Conservation (phyloP, 2,113 vertebrate genomes). For the Muntiacus muntjak region DNA sequence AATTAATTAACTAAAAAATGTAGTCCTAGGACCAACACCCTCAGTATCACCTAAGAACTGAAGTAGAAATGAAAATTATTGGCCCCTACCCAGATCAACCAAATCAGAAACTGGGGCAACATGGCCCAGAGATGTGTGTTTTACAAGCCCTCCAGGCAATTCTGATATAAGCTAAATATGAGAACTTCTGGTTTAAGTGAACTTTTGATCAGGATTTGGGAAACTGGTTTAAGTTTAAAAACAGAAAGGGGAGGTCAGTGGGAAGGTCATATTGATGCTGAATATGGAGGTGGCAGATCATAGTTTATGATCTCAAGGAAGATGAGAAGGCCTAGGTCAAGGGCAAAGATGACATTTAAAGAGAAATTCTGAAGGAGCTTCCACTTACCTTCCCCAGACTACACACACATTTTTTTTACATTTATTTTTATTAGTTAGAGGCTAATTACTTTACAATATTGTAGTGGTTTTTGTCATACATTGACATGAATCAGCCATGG, state of each 20-base stretch:
- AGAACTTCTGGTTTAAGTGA: constrained; percentile 28
- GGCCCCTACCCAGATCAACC: background rate
- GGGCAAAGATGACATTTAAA: background rate
- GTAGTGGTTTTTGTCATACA: too few species aligned
- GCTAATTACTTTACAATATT: too few species aligned
- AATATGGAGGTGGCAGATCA: background rate
- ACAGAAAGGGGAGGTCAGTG: background rate
- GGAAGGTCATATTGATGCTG: background rate
- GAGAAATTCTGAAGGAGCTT: constrained; percentile 24
- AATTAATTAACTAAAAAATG: background rate
- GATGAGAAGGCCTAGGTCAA: background rate
- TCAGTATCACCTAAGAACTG: background rate
- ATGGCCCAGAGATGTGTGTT: background rate
- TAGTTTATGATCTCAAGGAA: constrained; percentile 8
- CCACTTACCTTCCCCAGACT: background rate
- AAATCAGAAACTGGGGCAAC: background rate
- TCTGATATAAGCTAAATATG: background rate
- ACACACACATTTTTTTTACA: background rate
- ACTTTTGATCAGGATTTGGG: background rate
- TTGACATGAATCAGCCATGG: too few species aligned
- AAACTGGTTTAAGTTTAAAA: background rate
- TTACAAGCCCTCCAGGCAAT: background rate
- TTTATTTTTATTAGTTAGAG: too few species aligned
- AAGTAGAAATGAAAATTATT: background rate
- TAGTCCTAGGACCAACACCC: background rate